These are phyloP conservation scores for Verasper variegatus DNA, from an alignment of 2,113 vertebrate species.

Conservation along the genomic window DNA sequence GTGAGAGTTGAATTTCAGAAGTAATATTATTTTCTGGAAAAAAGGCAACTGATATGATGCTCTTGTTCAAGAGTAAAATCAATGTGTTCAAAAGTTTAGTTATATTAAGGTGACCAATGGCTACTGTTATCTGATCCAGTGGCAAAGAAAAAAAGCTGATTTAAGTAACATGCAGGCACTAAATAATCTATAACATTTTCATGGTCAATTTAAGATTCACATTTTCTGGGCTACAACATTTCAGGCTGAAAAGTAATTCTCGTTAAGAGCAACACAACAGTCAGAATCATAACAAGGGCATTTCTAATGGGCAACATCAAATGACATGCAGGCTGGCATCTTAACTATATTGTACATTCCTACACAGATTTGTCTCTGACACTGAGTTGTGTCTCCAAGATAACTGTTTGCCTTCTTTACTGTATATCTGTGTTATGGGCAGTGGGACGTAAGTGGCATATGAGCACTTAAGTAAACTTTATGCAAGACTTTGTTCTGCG, in stretches of 20 bases:
- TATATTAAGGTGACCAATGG: neutral
- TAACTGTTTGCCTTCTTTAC: neutral
- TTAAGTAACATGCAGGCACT: conserved; percentile 61
- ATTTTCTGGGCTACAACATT: conserved; percentile 55
- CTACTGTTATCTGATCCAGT: neutral
- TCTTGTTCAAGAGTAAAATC: conserved; percentile 2
- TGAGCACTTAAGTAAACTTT: conserved; percentile 5
- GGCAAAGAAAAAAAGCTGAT: conserved; percentile 7
- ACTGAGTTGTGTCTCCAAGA: no score
- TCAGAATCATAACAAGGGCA: conserved; percentile 27
- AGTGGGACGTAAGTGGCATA: neutral
- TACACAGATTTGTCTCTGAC: no score
- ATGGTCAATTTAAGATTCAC: conserved; percentile 49
- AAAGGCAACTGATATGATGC: conserved; percentile 19
- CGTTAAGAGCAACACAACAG: conserved; percentile 36
- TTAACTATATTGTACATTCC: no score
- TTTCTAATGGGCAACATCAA: conserved; percentile 33
- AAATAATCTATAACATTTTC: conserved; percentile 47
- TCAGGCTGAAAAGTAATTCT: conserved; percentile 46
- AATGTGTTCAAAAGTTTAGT: conserved; percentile 3
- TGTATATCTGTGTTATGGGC: neutral
- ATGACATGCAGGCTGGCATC: conserved; percentile 38
- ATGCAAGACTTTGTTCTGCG: neutral
- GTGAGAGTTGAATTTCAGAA: neutral
- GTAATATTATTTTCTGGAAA: neutral